Evolutionary conservation across 2,113 vertebrate genomes (phyloP), one percentile per base, ranked within the genome.

Genomic region (Caranx melampygus): DNA sequence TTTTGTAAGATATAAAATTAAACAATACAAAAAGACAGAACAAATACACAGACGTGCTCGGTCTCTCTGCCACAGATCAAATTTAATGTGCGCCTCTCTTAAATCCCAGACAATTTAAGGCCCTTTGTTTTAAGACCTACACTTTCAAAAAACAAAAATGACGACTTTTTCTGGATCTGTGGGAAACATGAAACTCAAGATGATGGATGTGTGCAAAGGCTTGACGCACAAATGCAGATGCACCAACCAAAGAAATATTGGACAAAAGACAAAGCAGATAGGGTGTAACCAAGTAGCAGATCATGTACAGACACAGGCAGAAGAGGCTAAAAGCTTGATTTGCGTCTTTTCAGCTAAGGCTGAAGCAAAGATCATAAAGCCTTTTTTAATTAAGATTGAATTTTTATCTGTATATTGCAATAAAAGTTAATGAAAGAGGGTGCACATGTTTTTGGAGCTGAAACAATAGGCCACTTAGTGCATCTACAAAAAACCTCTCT

Each of bases 71-170:
- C 74, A 31, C 75, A 81, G 57, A 72, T 79, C 44, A 71, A 65
- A 79, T 80, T 81, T 84, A 81, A 89, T 76, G 60, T 69, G 59
- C 37, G 61, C 81, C 61, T 74, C 79, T 79, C 77, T 69, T 7
- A 40, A 79, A 87, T 79, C 83, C 78, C 82, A 73, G 58, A 71
- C 89, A 75, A 80, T 88, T 87, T 74, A 35, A 69, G 59, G 60
- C 15, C 35, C 66, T 79, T 66, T 72, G 85, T 21, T 12, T 35
- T 37, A 10, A 83, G 84, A 79, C 2, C 2, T n/a, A 11, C 57
- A 67, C 61, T 51, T 61, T 60, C 34, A 72, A 72, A 72, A 88
- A 87, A 78, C 75, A 72, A 87, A 86, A 88, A 81, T 55, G 16
- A 73, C 51, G 69, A 77, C 67, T 68, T 79, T 87, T 69, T 66